These are phyloP conservation scores for Menidia menidia DNA, from an alignment of 2,797 vertebrate species.

Conservation along the genomic window DNA sequence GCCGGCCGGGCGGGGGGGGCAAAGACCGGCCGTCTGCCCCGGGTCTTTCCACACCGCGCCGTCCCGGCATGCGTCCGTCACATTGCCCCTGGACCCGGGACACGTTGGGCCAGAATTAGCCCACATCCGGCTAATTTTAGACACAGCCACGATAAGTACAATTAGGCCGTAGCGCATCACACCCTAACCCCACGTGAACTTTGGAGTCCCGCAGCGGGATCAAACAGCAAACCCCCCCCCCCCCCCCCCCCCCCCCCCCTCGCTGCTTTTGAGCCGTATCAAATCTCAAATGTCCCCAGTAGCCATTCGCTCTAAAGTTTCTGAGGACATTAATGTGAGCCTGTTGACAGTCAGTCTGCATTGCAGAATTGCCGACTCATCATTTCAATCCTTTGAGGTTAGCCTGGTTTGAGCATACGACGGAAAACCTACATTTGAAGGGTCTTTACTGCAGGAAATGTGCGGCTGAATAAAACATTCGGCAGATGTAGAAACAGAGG, in stretches of 20 bases:
- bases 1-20: slow-evolving; percentile 28
- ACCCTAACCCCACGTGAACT: slow-evolving; percentile 7
- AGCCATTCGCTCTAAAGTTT: slow-evolving; percentile 50
- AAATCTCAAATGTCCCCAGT: slow-evolving; percentile 20
- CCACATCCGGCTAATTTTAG: slow-evolving; percentile 5
- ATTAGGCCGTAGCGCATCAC: neutral
- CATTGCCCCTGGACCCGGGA: slow-evolving; percentile 25
- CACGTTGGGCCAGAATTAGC: slow-evolving; percentile 4
- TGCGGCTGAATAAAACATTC: neutral
- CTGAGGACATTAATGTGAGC: slow-evolving; percentile 37
- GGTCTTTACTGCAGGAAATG: neutral
- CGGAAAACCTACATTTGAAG: slow-evolving; percentile 1
- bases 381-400: slow-evolving; percentile 21
- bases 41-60: slow-evolving; percentile 57
- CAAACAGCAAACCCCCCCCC: slow-evolving; percentile 21
- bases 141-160: neutral
- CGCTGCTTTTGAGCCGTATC: slow-evolving; percentile 6
- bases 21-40: slow-evolving; percentile 38
- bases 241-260: slow-evolving; percentile 9
- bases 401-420: neutral
- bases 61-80: slow-evolving; percentile 30
- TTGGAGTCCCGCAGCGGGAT: neutral
- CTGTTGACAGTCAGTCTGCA: neutral
- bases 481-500: no score
- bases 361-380: slow-evolving; percentile 37